Percentiles rank a stretch among this genome's conserved stretches.
phyloP scores from a whole-genome alignment of 2,888 invertebrate species.

The Drosophila austrosaltans region DNA sequence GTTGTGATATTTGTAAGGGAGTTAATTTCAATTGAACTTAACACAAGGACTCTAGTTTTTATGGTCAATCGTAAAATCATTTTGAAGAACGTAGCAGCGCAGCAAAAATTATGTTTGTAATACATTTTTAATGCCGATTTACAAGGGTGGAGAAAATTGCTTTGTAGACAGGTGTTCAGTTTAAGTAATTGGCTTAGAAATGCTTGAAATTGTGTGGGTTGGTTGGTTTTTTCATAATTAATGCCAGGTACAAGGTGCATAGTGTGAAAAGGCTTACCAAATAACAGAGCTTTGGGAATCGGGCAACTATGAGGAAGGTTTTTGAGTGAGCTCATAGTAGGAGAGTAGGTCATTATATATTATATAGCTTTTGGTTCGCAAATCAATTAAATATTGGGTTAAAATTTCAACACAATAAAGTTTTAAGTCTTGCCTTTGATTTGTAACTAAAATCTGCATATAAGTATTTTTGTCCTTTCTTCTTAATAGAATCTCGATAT shows the following conservation, averaged over 20 bases:
- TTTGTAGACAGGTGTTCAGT: slow-evolving; percentile 8
- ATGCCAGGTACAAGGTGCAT: neutral
- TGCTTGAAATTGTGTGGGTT: slow-evolving; percentile 13
- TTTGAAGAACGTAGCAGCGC: slow-evolving; percentile 38
- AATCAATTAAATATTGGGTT: neutral
- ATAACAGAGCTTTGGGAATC: neutral
- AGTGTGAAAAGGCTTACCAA: neutral
- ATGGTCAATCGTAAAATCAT: slow-evolving; percentile 49
- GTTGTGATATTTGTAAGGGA: slow-evolving; percentile 30
- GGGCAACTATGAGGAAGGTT: neutral
- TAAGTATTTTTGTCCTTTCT: no score
- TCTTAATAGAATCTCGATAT: no score
- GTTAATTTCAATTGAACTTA: slow-evolving; percentile 35
- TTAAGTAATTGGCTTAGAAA: slow-evolving; percentile 64
- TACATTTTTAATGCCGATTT: slow-evolving; percentile 61
- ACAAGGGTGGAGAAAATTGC: slow-evolving; percentile 9
- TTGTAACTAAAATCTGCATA: no score
- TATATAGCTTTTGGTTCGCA: no score
- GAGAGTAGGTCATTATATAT: no score
- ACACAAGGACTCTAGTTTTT: slow-evolving; percentile 47
- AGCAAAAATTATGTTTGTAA: slow-evolving; percentile 29
- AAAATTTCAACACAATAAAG: no score
- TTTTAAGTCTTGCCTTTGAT: no score
- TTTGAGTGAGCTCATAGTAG: neutral
- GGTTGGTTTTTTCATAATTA: neutral